Conservation (phyloP, 92 coral and sea anemone genomes). For the Phenganax subtilis region DNA sequence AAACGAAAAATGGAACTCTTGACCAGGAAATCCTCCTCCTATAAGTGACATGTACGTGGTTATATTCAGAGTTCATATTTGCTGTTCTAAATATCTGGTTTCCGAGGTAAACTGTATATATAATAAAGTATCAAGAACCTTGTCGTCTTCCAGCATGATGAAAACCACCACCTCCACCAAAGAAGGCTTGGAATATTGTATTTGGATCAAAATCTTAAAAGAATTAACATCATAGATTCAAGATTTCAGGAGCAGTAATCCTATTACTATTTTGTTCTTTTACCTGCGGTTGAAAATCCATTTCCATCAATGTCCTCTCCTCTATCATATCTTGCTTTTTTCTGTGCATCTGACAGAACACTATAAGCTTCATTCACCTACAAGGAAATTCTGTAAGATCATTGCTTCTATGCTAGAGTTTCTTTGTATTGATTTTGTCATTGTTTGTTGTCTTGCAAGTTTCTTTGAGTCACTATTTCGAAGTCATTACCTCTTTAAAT, state of each 20-base stretch:
- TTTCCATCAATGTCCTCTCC: conserved; percentile 91
- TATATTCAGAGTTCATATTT: background rate
- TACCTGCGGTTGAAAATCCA: conserved; percentile 62
- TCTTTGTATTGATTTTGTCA: background rate
- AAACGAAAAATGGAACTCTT: conserved; percentile 16
- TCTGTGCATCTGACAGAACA: conserved; percentile 76
- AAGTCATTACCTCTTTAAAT: conserved; percentile 73
- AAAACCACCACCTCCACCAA: conserved; percentile 76
- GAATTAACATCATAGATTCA: background rate
- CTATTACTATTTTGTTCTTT: background rate
- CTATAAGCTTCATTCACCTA: conserved; percentile 98
- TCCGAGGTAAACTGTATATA: background rate
- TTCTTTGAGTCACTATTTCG: background rate
- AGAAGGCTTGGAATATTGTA: conserved; percentile 87
- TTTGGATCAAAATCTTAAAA: conserved; percentile 84
- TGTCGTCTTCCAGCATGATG: conserved; percentile 50
- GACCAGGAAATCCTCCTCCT: conserved; percentile 27
- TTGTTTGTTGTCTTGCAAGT: too few species aligned
- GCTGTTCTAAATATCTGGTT: background rate
- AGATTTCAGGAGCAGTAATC: background rate
- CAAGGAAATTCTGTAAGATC: background rate
- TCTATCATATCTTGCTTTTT: conserved; percentile 77
- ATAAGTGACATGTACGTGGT: background rate
- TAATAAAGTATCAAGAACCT: conserved; percentile 7
- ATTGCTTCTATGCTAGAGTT: background rate